Evolutionary conservation across 2,113 vertebrate species (phyloP).

Genomic region (Sprattus sprattus): DNA sequence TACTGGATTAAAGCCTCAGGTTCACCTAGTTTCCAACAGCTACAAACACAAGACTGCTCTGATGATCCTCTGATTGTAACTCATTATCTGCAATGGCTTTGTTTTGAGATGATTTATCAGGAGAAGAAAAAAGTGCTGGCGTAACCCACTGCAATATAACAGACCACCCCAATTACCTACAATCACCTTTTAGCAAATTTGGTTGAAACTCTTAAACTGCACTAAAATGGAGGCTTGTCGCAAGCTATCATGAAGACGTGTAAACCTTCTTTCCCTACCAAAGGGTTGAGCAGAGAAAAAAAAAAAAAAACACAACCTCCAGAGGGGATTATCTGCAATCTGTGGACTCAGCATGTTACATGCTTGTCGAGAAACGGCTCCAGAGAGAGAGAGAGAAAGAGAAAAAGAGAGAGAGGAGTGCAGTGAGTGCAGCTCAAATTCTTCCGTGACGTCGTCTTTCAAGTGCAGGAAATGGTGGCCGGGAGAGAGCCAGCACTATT

Average conservation of each 20-base stretch:
- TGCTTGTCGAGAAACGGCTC: constrained; percentile 56
- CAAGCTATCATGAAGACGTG: constrained; percentile 10
- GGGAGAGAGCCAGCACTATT: constrained; percentile 51
- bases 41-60: not conserved
- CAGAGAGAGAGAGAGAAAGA: constrained; percentile 21
- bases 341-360: constrained; percentile 62
- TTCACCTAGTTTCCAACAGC: constrained; percentile 3
- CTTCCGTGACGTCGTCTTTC: constrained; percentile 65
- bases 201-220: not conserved
- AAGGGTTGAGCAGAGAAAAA: constrained; percentile 27
- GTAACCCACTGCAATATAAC: not conserved
- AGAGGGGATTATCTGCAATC: constrained; percentile 56
- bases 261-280: not conserved
- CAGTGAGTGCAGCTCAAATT: constrained; percentile 36
- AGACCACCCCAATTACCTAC: not conserved
- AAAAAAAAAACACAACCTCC: not conserved
- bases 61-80: not conserved
- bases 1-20: not conserved
- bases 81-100: not conserved
- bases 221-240: constrained; percentile 16
- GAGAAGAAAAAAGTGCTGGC: not conserved
- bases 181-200: not conserved
- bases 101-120: not conserved
- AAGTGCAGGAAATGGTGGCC: constrained; percentile 69
- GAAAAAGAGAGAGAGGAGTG: not conserved